Conservation (phyloP, 1,140 invertebrate genomes). For the Dysdera silvatica region DNA sequence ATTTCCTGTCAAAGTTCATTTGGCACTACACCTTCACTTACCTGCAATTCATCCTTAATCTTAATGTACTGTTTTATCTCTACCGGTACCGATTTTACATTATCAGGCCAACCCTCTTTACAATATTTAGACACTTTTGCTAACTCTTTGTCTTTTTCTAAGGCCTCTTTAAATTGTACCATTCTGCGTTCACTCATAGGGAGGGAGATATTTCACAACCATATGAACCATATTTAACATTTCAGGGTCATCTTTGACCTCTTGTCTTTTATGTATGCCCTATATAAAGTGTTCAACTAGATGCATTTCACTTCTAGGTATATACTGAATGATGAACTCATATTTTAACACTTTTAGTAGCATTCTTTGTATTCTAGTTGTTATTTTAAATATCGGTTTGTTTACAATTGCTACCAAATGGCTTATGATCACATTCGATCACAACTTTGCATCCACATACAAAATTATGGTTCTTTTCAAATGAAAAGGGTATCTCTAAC, state of each 20-base stretch:
- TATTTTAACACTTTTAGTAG: constrained; percentile 14
- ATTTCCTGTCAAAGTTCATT: no score
- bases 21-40: no score
- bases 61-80: no score
- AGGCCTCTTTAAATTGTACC: no score
- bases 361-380: constrained; percentile 14
- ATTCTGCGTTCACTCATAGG: no score
- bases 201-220: not conserved
- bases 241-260: not conserved
- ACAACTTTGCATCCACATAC: constrained; percentile 39
- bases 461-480: constrained; percentile 44
- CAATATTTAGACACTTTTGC: no score
- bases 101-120: no score
- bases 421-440: constrained; percentile 40
- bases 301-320: constrained; percentile 9
- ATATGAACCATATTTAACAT: not conserved
- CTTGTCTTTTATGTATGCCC: constrained; percentile 19
- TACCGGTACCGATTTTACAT: no score
- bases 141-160: no score
- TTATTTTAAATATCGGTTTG: constrained; percentile 24
- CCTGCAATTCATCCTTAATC: no score
- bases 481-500: constrained; percentile 46
- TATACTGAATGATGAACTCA: constrained; percentile 12
- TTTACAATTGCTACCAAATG: constrained; percentile 18
- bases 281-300: constrained; percentile 22